Evolutionary conservation across 1,140 invertebrate genomes (phyloP).

Genomic region (Zophobas atratus): DNA sequence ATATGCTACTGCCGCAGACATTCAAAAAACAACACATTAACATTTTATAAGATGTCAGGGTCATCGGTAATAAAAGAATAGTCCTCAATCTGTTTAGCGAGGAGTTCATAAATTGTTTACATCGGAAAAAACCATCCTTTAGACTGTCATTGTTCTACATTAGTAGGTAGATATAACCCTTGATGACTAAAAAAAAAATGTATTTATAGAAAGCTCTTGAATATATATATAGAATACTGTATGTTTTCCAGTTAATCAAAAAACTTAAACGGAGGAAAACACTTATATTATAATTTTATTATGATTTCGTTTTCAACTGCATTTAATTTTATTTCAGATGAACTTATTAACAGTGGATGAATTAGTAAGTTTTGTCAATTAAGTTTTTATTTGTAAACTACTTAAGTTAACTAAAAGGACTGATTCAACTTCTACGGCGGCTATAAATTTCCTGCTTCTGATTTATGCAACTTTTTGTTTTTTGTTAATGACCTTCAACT

Average conservation of each 20-base stretch:
- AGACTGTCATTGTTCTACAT: neutral
- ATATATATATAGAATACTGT: too few relatives aligned
- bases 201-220: too few relatives aligned
- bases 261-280: neutral
- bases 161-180: too few relatives aligned
- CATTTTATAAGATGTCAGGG: neutral
- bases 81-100: neutral
- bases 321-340: too few relatives aligned
- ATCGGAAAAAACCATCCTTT: neutral
- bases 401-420: too few relatives aligned
- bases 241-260: too few relatives aligned
- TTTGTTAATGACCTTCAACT: conserved; percentile 20
- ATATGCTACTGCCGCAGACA: too few relatives aligned
- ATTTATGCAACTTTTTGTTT: conserved; percentile 27
- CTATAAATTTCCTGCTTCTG: neutral
- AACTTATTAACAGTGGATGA: too few relatives aligned
- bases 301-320: neutral
- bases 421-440: too few relatives aligned
- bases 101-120: conserved; percentile 20
- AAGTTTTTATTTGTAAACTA: too few relatives aligned
- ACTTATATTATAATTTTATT: neutral
- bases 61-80: neutral
- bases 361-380: too few relatives aligned
- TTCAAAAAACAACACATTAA: neutral
- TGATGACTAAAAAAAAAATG: too few relatives aligned